Evolutionary conservation across 2,888 invertebrate species (phyloP).

Genomic region (Cancer borealis): DNA sequence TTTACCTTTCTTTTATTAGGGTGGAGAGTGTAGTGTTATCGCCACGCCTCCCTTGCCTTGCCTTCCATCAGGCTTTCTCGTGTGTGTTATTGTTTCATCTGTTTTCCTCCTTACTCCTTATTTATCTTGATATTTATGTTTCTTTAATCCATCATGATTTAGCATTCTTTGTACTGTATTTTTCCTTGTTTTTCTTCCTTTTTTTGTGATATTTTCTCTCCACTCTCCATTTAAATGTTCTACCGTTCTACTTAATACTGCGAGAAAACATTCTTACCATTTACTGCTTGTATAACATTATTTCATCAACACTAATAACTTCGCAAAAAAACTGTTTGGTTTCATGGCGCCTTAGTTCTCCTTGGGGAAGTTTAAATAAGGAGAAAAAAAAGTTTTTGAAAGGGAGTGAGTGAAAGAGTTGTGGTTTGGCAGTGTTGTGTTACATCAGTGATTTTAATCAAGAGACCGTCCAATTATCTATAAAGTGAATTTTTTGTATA

Average conservation of each 20-base stretch:
- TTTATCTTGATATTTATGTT: not conserved
- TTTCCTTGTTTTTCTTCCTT: not conserved
- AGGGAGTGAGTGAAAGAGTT: not conserved
- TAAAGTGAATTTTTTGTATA: not conserved
- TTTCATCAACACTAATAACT: no score
- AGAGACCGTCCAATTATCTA: not conserved
- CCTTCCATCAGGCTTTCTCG: not conserved
- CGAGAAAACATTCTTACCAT: no score
- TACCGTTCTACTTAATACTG: not conserved
- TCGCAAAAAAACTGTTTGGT: no score
- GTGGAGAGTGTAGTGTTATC: conserved; percentile 8
- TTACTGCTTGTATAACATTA: no score
- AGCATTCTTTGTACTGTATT: no score
- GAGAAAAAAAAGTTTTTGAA: not conserved
- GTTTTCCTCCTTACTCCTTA: conserved; percentile 1
- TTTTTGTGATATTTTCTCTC: not conserved
- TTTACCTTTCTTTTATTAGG: not conserved
- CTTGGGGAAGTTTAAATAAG: not conserved
- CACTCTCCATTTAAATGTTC: not conserved
- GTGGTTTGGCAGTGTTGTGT: not conserved
- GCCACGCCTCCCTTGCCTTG: not conserved
- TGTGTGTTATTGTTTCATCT: conserved; percentile 11
- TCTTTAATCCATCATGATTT: not conserved
- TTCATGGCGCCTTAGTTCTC: not conserved
- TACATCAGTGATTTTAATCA: not conserved